Base-by-base conservation (phyloP, 1,140 invertebrate species). In the Ostrea denselamellosa region DNA sequence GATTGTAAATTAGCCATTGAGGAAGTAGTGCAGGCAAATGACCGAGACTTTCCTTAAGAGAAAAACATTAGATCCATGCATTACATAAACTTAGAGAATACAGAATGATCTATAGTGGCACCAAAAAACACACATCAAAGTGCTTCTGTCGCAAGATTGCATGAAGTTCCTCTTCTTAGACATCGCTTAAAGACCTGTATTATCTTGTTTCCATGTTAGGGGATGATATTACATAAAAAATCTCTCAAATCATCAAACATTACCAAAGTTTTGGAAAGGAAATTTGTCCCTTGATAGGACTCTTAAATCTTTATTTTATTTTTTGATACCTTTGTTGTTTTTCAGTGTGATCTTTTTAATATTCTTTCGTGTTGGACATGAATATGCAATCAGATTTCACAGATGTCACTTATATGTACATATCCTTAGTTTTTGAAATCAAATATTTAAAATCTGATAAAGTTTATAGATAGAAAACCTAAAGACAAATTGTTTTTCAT, bases 201-300 rank as follows among this genome's bases (percentile, higher is more conserved):
- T 71, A 71, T 71, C 68, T 71, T 71, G 68, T 71, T 71, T 71
- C 68, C 68, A 71, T 71, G 68, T 71, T 28, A 71, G 68, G 58
- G 68, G 25, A 14, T 71, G 68, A 71, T 71, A 71, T 71, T 34
- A 71, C 28, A 71, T 22, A 62, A 62, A 71, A 71, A 71, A 71
- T 28, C 25, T 9, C 65, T n/a, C 28, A 71, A 71, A 71, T 71
- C 68, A 28, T 71, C 68, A 71, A 71, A 71, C 68, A 71, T 28
- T 71, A 71, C 68, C 10, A 62, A 71, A 71, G 22, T 71, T 25
- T 28, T 8, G 8, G 68, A 25, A 71, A 71, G 68, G 25, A 34
- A 14, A 71, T 71, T 28, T 71, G 68, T 71, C 0, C 28, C n/a
- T 14, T 62, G 58, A 62, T 62, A 62, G 58, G 58, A 14, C 14